These are phyloP conservation scores for Parascotia fuliginaria DNA, from an alignment of 2,888 invertebrate genomes.

Conservation along the genomic window DNA sequence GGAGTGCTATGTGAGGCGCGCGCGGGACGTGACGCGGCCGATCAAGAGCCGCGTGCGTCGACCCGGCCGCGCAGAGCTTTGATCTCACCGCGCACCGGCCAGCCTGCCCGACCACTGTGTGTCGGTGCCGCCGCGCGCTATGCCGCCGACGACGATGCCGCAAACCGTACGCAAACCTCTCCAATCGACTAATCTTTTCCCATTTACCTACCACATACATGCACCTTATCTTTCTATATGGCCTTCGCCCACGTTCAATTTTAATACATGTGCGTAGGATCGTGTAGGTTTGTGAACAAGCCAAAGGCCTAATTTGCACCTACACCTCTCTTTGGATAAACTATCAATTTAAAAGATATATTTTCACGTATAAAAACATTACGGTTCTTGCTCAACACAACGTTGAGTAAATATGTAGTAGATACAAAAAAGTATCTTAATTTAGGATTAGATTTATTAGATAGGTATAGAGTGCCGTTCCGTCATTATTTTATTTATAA, in stretches of 20 bases:
- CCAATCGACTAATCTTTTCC: slow-evolving; percentile 37
- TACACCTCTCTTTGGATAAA: too few relatives aligned
- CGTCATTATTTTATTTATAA: too few relatives aligned
- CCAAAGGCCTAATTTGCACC: slow-evolving; percentile 1
- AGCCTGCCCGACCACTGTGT: slow-evolving; percentile 34
- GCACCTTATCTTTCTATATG: slow-evolving; percentile 3
- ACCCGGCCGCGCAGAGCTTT: slow-evolving; percentile 77
- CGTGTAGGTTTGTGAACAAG: too few relatives aligned
- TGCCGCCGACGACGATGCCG: slow-evolving; percentile 45
- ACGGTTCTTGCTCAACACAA: too few relatives aligned
- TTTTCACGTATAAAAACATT: too few relatives aligned
- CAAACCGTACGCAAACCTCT: slow-evolving; percentile 50
- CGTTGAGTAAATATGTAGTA: too few relatives aligned
- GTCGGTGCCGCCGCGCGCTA: slow-evolving; percentile 18
- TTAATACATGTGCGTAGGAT: slow-evolving; percentile 5
- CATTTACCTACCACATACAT: slow-evolving; percentile 55
- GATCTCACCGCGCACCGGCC: slow-evolving; percentile 62
- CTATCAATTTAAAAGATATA: too few relatives aligned
- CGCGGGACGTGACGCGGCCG: slow-evolving; percentile 55
- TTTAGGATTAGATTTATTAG: too few relatives aligned
- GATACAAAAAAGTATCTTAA: too few relatives aligned
- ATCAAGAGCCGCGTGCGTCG: slow-evolving; percentile 79
- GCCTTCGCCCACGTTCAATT: slow-evolving; percentile 12
- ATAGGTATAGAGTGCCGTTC: too few relatives aligned
- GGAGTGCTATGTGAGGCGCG: slow-evolving; percentile 36